A percentile compares a stretch with the other conserved stretches of the same genome.
phyloP scores from a whole-genome alignment of 2,797 vertebrate genomes.

The Falco rusticolus region DNA sequence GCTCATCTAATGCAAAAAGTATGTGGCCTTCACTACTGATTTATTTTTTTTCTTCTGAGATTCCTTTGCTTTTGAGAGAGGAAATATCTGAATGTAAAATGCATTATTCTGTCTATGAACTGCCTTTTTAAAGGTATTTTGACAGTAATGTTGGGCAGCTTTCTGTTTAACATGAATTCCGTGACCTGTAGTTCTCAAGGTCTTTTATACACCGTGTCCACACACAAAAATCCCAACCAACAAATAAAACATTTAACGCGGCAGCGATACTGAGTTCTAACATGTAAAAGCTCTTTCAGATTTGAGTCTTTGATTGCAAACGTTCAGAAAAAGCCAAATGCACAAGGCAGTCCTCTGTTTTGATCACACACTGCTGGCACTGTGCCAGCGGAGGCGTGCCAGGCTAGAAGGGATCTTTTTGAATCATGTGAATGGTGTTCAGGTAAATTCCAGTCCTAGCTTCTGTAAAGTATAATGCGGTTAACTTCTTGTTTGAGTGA shows the following conservation, averaged over 20 bases:
- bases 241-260: neutral
- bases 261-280: neutral
- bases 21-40: slow-evolving; percentile 87
- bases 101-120: slow-evolving; percentile 72
- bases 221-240: neutral
- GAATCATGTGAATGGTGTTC: slow-evolving; percentile 15
- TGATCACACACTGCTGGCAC: neutral
- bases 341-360: neutral
- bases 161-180: slow-evolving; percentile 63
- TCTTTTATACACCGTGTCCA: slow-evolving; percentile 26
- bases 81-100: slow-evolving; percentile 80
- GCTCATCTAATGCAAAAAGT: slow-evolving; percentile 73
- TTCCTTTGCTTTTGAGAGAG: slow-evolving; percentile 76
- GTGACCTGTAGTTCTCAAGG: slow-evolving; percentile 25
- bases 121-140: slow-evolving; percentile 75
- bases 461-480: slow-evolving; percentile 4
- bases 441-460: slow-evolving; percentile 38
- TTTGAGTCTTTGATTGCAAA: neutral
- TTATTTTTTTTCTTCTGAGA: slow-evolving; percentile 66
- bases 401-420: neutral
- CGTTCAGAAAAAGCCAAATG: neutral
- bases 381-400: neutral
- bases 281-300: neutral
- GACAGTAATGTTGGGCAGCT: slow-evolving; percentile 56
- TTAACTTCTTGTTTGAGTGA: slow-evolving; percentile 41